phyloP scores from a whole-genome alignment of 1,140 invertebrate genomes.

The Drosophila virilis region DNA sequence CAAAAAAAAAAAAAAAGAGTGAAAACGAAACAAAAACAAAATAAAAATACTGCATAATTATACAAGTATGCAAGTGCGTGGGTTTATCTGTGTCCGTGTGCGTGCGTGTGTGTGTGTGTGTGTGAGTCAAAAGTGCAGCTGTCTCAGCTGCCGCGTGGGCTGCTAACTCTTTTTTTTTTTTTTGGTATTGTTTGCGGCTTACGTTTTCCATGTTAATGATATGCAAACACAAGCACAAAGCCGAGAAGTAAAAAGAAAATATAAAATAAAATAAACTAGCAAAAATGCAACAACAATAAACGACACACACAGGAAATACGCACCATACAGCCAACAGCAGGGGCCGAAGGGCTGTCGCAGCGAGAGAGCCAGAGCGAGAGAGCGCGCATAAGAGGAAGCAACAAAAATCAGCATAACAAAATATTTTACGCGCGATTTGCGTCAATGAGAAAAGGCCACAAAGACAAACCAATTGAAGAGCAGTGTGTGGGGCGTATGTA shows the following conservation, averaged over 20 bases:
- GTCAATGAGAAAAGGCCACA: constrained; percentile 64
- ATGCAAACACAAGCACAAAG: constrained; percentile 70
- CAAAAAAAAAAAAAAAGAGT: constrained; percentile 33
- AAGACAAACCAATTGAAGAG: constrained; percentile 23
- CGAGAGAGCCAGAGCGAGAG: background rate
- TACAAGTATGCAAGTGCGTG: constrained; percentile 68
- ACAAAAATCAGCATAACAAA: constrained; percentile 61
- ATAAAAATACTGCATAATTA: constrained; percentile 67
- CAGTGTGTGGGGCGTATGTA: constrained; percentile 3
- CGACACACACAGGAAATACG: constrained; percentile 72
- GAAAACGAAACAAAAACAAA: constrained; percentile 26
- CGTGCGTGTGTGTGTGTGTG: constrained; percentile 3
- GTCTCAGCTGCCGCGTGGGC: constrained; percentile 59
- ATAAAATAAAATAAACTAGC: constrained; percentile 40
- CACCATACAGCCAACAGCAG: constrained; percentile 63
- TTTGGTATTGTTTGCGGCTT: constrained; percentile 47
- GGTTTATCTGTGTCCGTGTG: constrained; percentile 6
- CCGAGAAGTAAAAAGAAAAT: constrained; percentile 40
- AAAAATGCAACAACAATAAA: constrained; percentile 38
- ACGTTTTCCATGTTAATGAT: constrained; percentile 74
- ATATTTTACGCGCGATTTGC: constrained; percentile 78
- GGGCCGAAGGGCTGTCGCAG: constrained; percentile 13
- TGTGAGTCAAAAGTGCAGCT: constrained; percentile 21
- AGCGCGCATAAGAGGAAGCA: constrained; percentile 45
- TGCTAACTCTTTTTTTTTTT: constrained; percentile 61